Percentiles rank a stretch among this genome's conserved stretches.
These are phyloP conservation scores for Merodon equestris DNA, from an alignment of 2,888 invertebrate genomes.

Conservation along the genomic window DNA sequence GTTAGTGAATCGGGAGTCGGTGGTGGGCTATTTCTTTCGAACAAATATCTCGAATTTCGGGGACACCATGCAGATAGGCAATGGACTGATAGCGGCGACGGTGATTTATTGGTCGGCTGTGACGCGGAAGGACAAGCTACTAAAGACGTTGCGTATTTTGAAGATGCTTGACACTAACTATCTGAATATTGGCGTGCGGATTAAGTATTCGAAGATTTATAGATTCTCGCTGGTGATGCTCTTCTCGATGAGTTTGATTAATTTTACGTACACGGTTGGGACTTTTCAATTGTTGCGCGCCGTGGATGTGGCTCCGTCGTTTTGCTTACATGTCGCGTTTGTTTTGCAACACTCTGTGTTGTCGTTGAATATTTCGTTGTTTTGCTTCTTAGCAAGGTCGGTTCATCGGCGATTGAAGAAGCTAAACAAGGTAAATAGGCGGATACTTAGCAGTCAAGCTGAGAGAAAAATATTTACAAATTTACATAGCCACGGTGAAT, in stretches of 20 bases:
- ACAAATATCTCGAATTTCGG: conserved; percentile 76
- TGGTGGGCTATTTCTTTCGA: conserved; percentile 76
- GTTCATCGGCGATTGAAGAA: conserved; percentile 75
- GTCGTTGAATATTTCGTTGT: conserved; percentile 76
- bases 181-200: conserved; percentile 74
- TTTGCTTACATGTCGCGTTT: conserved; percentile 76
- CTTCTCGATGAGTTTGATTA: conserved; percentile 72
- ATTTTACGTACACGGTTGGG: conserved; percentile 74
- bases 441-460: too few species aligned
- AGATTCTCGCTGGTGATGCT: conserved; percentile 74
- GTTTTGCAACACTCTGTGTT: conserved; percentile 76
- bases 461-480: too few species aligned
- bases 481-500: too few species aligned
- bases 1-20: conserved; percentile 74
- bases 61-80: conserved; percentile 75
- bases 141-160: conserved; percentile 73
- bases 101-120: conserved; percentile 75
- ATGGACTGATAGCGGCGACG: conserved; percentile 74
- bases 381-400: conserved; percentile 75
- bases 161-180: conserved; percentile 74
- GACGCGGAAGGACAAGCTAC: conserved; percentile 72
- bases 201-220: conserved; percentile 76
- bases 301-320: conserved; percentile 73
- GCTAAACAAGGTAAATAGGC: conserved; percentile 75
- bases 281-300: conserved; percentile 75